Evolutionary conservation across 2,797 vertebrate genomes (phyloP), one percentile per base, ranked within the genome.

Genomic region (Nyctibius grandis): DNA sequence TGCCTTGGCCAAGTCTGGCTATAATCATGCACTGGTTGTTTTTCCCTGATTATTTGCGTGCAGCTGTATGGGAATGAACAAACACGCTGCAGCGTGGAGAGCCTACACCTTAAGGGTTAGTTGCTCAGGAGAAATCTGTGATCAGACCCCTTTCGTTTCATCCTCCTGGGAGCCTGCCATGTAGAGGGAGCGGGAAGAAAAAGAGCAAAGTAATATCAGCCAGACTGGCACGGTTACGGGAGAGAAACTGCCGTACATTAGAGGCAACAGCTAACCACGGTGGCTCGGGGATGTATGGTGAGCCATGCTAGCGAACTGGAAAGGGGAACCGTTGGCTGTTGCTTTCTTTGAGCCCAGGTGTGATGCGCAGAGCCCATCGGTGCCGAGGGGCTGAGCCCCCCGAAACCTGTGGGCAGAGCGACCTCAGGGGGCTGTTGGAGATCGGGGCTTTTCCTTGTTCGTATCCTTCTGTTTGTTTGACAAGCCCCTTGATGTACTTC

Each of bases 371-470:
- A 64, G 31, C 29, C 20, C 54, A 48, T 50, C 0, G 0, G 25
- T 45, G 65, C 40, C 1, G 5, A 59, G 34, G 47, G 13, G 9
- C 45, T 61, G 33, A 89, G 34, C 18, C 20, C 51, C 34, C 22
- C 16, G 29, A 75, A 68, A 40, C 0, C 0, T 1, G 9, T 0
- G 0, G 68, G 26, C 68, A 79, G 73, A 73, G 44, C 0, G 0
- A 44, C 61, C 6, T 3, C 4, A 4, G 31, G 47, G 42, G 26
- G 31, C 10, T 80, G 74, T 17, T 67, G 60, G 82, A 89, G 74
- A 45, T 64, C 4, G 2, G 33, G 57, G n/a, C 28, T 83, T 91
- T 87, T 87, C 61, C 72, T 68, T 75, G 53, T 53, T 85, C 67
- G 17, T 86, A 44, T 75, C 53, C 23, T 85, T 51, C 64, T 80